A percentile compares a stretch with the other conserved stretches of the same genome.
These are phyloP conservation scores for Anorthoa munda DNA, from an alignment of 2,888 invertebrate species.

Conservation along the genomic window DNA sequence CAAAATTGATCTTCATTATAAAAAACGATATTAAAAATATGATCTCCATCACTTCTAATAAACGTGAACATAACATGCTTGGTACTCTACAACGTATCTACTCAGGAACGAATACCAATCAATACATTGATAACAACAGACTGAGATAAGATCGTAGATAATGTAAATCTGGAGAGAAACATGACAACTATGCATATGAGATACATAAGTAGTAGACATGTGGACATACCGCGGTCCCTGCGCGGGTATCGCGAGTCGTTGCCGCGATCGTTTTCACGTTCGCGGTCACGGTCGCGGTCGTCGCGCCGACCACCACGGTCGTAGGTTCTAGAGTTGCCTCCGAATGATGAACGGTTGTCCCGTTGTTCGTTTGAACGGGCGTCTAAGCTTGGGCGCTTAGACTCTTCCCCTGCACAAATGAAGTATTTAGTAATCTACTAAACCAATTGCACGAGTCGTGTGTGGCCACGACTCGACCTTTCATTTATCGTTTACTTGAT, in stretches of 20 bases:
- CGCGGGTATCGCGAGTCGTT: slow-evolving; percentile 90
- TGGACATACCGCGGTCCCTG: slow-evolving; percentile 86
- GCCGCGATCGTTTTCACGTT: slow-evolving; percentile 91
- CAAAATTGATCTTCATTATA: slow-evolving; percentile 30
- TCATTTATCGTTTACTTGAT: slow-evolving; percentile 41
- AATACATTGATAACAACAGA: slow-evolving; percentile 54
- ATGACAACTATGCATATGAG: slow-evolving; percentile 47
- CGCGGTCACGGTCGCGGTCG: slow-evolving; percentile 90
- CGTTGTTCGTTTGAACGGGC: slow-evolving; percentile 84
- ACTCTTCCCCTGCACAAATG: slow-evolving; percentile 85
- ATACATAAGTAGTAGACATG: slow-evolving; percentile 50
- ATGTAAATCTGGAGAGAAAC: slow-evolving; percentile 37
- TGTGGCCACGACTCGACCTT: slow-evolving; percentile 36
- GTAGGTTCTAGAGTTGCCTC: slow-evolving; percentile 87
- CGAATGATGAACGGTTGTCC: slow-evolving; percentile 87
- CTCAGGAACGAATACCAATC: slow-evolving; percentile 51
- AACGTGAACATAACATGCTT: slow-evolving; percentile 44
- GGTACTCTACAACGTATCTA: slow-evolving; percentile 42
- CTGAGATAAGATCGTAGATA: slow-evolving; percentile 54
- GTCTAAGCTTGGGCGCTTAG: slow-evolving; percentile 89
- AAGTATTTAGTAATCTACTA: slow-evolving; percentile 50
- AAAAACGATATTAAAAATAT: slow-evolving; percentile 45
- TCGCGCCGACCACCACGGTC: slow-evolving; percentile 90
- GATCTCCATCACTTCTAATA: slow-evolving; percentile 56
- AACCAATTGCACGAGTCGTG: slow-evolving; percentile 36